A percentile compares a stretch with the other conserved stretches of the same genome.
Conservation (phyloP, 2,797 vertebrate species). For the Thunnus albacares region DNA sequence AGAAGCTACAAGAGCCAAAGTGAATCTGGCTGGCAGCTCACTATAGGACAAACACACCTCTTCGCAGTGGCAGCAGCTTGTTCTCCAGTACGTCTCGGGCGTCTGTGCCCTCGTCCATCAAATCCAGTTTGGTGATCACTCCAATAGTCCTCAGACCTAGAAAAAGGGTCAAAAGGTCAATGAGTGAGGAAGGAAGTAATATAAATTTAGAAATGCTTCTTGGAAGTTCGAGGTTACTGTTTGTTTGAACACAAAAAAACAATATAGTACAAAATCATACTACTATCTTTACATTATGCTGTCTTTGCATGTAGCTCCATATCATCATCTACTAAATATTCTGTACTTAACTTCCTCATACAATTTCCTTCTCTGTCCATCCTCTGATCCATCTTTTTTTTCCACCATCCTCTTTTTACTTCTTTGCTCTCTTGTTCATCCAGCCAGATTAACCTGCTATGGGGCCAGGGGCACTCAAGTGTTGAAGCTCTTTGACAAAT, state of each 20-base stretch:
- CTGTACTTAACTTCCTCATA: neutral
- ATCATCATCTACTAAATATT: neutral
- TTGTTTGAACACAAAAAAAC: too few relatives aligned
- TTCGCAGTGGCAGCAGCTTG: slow-evolving; percentile 87
- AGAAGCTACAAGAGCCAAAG: neutral
- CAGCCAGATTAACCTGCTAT: too few relatives aligned
- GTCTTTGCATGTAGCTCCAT: neutral
- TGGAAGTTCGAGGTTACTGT: too few relatives aligned
- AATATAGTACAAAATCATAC: too few relatives aligned
- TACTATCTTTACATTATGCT: too few relatives aligned
- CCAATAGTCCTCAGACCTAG: slow-evolving; percentile 94
- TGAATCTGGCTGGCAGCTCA: neutral
- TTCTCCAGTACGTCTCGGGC: slow-evolving; percentile 95
- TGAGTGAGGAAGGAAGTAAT: neutral
- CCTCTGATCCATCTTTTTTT: too few relatives aligned
- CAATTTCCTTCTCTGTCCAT: neutral
- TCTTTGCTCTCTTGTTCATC: too few relatives aligned
- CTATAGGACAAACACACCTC: slow-evolving; percentile 70
- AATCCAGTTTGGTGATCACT: slow-evolving; percentile 96
- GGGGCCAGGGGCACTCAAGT: too few relatives aligned
- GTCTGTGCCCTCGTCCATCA: slow-evolving; percentile 98
- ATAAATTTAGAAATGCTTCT: neutral
- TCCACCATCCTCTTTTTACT: too few relatives aligned
- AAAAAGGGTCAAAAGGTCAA: slow-evolving; percentile 1
- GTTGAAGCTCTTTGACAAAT: too few relatives aligned